phyloP scores from a whole-genome alignment of 1,140 invertebrate genomes.

The Apis laboriosa region DNA sequence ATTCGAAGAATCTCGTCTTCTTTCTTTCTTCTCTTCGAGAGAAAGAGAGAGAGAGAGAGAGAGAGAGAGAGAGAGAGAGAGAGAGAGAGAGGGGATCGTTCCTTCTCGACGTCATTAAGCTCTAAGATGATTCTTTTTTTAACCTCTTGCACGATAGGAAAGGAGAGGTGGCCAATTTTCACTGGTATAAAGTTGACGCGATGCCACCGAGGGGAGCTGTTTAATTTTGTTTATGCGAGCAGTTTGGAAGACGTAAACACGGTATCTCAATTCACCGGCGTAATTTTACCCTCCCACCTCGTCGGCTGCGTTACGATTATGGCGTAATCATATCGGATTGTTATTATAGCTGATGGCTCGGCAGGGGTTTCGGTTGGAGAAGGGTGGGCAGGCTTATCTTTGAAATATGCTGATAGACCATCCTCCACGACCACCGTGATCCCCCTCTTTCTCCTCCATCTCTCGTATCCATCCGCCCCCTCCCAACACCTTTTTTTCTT shows the following conservation, averaged over 20 bases:
- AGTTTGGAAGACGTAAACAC: conserved; percentile 80
- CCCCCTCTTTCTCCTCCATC: conserved; percentile 16
- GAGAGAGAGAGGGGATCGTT: neutral
- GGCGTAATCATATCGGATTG: conserved; percentile 81
- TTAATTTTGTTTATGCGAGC: conserved; percentile 81
- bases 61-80: too few relatives aligned
- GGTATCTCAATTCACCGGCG: conserved; percentile 80
- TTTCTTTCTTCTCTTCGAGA: neutral
- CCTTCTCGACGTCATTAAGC: neutral
- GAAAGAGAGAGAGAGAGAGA: too few relatives aligned
- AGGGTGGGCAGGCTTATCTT: conserved; percentile 78
- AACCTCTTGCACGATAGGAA: too few relatives aligned
- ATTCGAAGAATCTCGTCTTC: too few relatives aligned
- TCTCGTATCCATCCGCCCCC: conserved; percentile 15
- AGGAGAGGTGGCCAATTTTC: neutral
- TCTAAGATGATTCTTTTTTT: neutral
- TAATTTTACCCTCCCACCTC: conserved; percentile 74
- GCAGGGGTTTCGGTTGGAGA: conserved; percentile 66
- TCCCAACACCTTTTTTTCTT: conserved; percentile 31
- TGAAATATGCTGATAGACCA: conserved; percentile 81
- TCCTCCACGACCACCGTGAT: conserved; percentile 42
- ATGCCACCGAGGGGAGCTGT: conserved; percentile 57
- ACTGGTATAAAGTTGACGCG: conserved; percentile 27
- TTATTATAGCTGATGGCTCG: conserved; percentile 80
- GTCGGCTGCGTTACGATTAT: conserved; percentile 79